Conservation (phyloP, 2,888 invertebrate species). For the Hypena proboscidalis region DNA sequence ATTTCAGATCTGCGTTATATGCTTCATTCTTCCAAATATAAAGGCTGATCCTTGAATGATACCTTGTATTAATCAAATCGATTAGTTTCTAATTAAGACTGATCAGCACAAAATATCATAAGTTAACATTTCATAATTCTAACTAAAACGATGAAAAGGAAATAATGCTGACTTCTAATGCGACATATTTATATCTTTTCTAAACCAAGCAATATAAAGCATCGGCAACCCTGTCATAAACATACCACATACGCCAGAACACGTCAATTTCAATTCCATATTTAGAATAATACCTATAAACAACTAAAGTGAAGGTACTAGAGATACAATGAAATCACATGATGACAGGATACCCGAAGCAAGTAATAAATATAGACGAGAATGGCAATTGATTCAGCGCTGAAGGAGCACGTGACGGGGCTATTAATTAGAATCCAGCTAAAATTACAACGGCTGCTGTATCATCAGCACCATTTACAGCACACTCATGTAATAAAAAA, state of each 20-base stretch:
- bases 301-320: slow-evolving; percentile 8
- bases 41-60: too few relatives aligned
- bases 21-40: too few relatives aligned
- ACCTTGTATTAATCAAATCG: too few relatives aligned
- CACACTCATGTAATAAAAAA: slow-evolving; percentile 62
- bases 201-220: not conserved
- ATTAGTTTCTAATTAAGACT: too few relatives aligned
- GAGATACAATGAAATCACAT: slow-evolving; percentile 28
- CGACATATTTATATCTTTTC: too few relatives aligned
- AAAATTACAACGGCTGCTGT: slow-evolving; percentile 59
- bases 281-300: slow-evolving; percentile 27
- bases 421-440: slow-evolving; percentile 61
- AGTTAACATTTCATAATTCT: too few relatives aligned
- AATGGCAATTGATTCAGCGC: slow-evolving; percentile 37
- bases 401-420: slow-evolving; percentile 53
- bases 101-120: too few relatives aligned
- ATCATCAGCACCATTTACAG: slow-evolving; percentile 57
- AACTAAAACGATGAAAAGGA: too few relatives aligned
- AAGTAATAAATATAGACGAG: slow-evolving; percentile 31
- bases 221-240: slow-evolving; percentile 10
- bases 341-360: slow-evolving; percentile 30
- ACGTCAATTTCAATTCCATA: slow-evolving; percentile 31
- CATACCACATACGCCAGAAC: slow-evolving; percentile 9
- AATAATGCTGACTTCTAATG: too few relatives aligned
- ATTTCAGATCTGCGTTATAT: too few relatives aligned